Conservation (phyloP, 2,113 vertebrate genomes). For the Oreotrochilus melanogaster region DNA sequence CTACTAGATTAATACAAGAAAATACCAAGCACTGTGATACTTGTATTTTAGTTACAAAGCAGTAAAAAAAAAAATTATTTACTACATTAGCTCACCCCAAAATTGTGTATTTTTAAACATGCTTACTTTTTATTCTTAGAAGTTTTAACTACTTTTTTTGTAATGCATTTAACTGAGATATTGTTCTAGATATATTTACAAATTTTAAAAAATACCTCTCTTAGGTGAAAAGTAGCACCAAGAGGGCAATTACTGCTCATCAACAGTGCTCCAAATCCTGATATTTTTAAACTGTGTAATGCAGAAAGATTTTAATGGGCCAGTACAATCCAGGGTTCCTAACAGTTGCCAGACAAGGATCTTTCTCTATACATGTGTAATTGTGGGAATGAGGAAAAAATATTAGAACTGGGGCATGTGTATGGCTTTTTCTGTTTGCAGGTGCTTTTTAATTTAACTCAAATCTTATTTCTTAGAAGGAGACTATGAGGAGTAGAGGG, state of each 20-base stretch:
- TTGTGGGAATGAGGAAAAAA: background rate
- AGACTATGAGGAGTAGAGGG: background rate
- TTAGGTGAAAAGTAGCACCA: background rate
- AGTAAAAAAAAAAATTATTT: background rate
- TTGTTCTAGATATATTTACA: background rate
- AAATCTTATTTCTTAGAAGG: background rate
- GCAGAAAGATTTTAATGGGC: background rate
- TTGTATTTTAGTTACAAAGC: background rate
- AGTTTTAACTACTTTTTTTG: background rate
- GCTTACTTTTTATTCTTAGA: background rate
- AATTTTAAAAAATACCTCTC: background rate
- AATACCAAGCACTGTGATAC: background rate
- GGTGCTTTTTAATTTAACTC: background rate
- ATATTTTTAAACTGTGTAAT: background rate
- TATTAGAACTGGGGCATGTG: rapidly evolving
- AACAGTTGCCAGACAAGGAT: background rate
- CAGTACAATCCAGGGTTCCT: background rate
- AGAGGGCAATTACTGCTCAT: background rate
- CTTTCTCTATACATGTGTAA: background rate
- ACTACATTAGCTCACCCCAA: background rate
- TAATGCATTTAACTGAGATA: background rate
- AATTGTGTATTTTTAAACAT: background rate
- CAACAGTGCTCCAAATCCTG: background rate
- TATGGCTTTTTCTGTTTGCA: background rate
- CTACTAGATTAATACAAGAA: background rate